Percentiles rank a stretch among this genome's conserved stretches.
phyloP scores from a whole-genome alignment of 1,140 invertebrate species.

The Penaeus vannamei region DNA sequence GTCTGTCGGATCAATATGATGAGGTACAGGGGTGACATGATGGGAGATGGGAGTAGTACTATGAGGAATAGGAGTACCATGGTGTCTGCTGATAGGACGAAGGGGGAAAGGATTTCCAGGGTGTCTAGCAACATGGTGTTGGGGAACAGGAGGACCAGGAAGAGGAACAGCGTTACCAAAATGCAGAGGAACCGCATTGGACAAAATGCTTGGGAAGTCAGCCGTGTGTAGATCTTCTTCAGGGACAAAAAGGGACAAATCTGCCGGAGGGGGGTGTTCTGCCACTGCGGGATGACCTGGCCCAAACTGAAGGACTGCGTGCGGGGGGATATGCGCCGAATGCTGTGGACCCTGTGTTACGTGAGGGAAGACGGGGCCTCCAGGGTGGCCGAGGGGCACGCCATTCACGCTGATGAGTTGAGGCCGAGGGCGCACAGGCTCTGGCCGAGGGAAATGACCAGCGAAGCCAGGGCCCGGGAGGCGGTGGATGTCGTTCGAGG shows the following conservation, averaged over 20 bases:
- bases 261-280: not conserved
- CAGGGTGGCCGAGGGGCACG: no score
- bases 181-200: not conserved
- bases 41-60: not conserved
- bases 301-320: no score
- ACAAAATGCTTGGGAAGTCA: not conserved
- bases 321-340: no score
- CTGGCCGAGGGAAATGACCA: no score
- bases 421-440: no score
- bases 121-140: not conserved
- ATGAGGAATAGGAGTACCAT: not conserved
- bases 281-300: not conserved
- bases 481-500: no score
- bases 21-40: not conserved
- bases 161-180: not conserved
- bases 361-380: no score
- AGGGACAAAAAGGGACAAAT: not conserved
- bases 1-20: not conserved
- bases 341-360: no score
- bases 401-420: no score
- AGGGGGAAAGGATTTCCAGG: not conserved
- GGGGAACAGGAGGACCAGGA: not conserved
- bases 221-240: conserved; percentile 3
- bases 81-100: not conserved
- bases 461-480: no score